Evolutionary conservation across 2,888 invertebrate species (phyloP), one percentile per base, ranked within the genome.

Genomic region (Gastrophysa polygoni): DNA sequence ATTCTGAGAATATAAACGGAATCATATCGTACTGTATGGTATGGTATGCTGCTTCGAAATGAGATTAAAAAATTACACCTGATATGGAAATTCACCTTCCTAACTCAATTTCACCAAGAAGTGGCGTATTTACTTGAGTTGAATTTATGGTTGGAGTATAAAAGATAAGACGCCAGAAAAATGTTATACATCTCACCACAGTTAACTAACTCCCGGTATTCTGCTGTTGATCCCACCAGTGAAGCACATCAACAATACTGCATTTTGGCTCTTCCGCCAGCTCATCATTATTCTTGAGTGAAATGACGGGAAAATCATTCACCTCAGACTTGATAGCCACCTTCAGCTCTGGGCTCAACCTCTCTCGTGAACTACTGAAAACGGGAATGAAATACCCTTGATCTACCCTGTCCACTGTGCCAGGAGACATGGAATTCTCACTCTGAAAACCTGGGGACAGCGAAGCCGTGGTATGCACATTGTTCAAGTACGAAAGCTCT

Each of bases 201-300:
- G n/a, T 32, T 5, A 32, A 32, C 32, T 32, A 38, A 2, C 38
- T n/a, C 14, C 38, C 38, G 6, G 38, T 38, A 6, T 38, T 38
- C 14, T 38, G 75, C 24, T 77, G 78, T 46, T 78, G 75, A 54
- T 85, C 83, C 85, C 85, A 86, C 85, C 85, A 85, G 54, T 84
- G 82, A 68, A 85, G 83, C 18, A 84, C 83, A 70, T 85, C 84
- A 68, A 84, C 83, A 78, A 85, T 83, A 68, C 82, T 82, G 69
- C 82, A 83, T 61, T 84, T 84, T 32, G 83, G 82, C 1, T 83
- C 74, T 2, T 72, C 72, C 6, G 73, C 70, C 48, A 76, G 61
- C 28, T 72, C 73, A 47, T 70, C 66, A 58, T 78, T 69, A 68
- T 75, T 71, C 68, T 83, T 81, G 34, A 83, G 73, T 16, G 82